A percentile compares a stretch with the other conserved stretches of the same genome.
phyloP scores from a whole-genome alignment of 2,113 vertebrate genomes.

The Etheostoma cragini region DNA sequence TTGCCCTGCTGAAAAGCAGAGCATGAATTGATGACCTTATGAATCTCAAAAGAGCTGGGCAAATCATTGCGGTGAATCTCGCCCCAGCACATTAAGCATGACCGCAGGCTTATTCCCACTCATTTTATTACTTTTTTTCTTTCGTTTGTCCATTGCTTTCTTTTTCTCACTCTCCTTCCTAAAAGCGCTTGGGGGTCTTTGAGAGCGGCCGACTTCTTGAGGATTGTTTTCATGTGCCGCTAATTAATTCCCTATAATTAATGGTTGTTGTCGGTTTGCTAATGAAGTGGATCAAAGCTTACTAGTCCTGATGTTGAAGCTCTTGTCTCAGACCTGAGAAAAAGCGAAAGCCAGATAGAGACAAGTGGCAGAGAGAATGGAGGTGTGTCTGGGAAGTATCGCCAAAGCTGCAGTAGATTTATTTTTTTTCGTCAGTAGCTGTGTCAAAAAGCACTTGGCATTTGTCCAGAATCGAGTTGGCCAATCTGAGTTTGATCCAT shows the following conservation, averaged over 20 bases:
- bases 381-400: slow-evolving; percentile 13
- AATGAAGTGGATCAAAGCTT: slow-evolving; percentile 74
- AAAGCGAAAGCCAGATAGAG: slow-evolving; percentile 24
- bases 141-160: slow-evolving; percentile 33
- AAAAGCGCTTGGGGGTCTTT: slow-evolving; percentile 47
- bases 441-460: slow-evolving; percentile 64
- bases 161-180: slow-evolving; percentile 7
- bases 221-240: slow-evolving; percentile 67
- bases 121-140: slow-evolving; percentile 19
- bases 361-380: slow-evolving; percentile 3
- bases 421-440: slow-evolving; percentile 23
- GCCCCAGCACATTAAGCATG: slow-evolving; percentile 69
- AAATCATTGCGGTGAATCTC: slow-evolving; percentile 74
- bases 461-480: slow-evolving; percentile 34
- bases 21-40: slow-evolving; percentile 78
- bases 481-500: slow-evolving; percentile 58
- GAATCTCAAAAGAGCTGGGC: slow-evolving; percentile 71
- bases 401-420: slow-evolving; percentile 5
- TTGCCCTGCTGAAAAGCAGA: slow-evolving; percentile 64
- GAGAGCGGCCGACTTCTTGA: slow-evolving; percentile 39
- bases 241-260: slow-evolving; percentile 75
- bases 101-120: slow-evolving; percentile 58
- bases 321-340: slow-evolving; percentile 37
- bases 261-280: slow-evolving; percentile 70
- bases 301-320: slow-evolving; percentile 49